Base-by-base conservation (phyloP, 2,888 invertebrate genomes). In the Phyllotreta striolata region DNA sequence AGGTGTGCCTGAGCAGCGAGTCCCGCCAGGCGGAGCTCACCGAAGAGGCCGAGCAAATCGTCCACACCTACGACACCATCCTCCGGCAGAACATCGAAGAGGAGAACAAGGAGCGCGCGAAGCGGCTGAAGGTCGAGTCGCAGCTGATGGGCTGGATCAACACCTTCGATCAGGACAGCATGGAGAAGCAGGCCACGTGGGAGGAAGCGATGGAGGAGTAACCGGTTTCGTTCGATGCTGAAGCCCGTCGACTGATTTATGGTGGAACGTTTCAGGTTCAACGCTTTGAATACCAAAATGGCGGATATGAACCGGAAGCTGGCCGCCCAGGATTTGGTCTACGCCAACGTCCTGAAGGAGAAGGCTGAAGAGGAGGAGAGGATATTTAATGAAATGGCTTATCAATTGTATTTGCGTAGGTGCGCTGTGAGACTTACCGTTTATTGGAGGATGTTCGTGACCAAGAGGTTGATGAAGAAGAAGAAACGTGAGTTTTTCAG, bases 151-250 rank as follows among this genome's bases (percentile, higher is more conserved):
- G 84, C 39, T 86, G 87, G 86, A 76, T 88, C 6, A 82, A 84
- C 62, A 87, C 86, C 71, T 88, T 86, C 67, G 88, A 88, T 68
- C 63, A 79, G 6, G 88, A 88, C 73, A 85, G 88, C 80, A 83
- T 83, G 0, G 86, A 86, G 52, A 85, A 86, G 67, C 86, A 49
- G 49, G 67, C 79, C 0, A 84, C 86, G 65, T 78, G 84, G 1
- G 88, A 87, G 54, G 83, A 84, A 40, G 79, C 84, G 49, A 80
- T 82, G 0, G 77, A 81, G 61, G 73, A 74, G 77, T 75, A 62
- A 68, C 76, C 64, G 24, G 13, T 39, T 13, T 12, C 3, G 5
- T 41, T 4, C 10, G 5, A 9, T 41, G 7, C n/a, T n/a, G n/a
- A n/a, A 24, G 1, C 24, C 24, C 24, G 9, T 41, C 9, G 10